Conservation (phyloP, 2,113 vertebrate species). For the Penelope pileata region DNA sequence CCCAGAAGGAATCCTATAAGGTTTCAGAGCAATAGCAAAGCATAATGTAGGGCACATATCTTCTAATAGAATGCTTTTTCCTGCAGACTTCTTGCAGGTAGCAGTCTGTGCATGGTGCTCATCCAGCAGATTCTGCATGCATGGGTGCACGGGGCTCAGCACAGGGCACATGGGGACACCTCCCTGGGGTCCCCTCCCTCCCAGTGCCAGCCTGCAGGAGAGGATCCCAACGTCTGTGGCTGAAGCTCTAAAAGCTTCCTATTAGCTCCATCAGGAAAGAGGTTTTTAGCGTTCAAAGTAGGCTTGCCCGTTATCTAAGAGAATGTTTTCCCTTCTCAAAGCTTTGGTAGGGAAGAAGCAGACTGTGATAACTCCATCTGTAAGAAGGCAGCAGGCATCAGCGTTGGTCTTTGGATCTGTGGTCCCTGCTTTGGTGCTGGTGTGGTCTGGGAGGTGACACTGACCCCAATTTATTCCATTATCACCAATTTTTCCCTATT, state of each 20-base stretch:
- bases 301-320: neutral
- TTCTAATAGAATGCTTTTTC: rapidly evolving
- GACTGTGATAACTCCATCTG: rapidly evolving
- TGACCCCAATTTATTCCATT: rapidly evolving
- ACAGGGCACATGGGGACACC: neutral
- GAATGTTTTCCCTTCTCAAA: neutral
- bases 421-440: neutral
- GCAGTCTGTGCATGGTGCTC: neutral
- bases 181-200: neutral
- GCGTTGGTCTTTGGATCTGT: too few relatives aligned
- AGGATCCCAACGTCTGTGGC: neutral
- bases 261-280: neutral
- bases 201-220: neutral
- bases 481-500: rapidly evolving
- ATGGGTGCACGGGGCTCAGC: rapidly evolving
- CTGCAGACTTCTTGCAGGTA: neutral
- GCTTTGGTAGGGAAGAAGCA: neutral
- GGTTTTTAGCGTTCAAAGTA: neutral
- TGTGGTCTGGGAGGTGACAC: neutral
- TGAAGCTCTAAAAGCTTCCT: neutral
- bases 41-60: neutral
- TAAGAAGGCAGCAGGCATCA: neutral
- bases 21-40: neutral
- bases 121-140: rapidly evolving
- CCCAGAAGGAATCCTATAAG: neutral